phyloP scores from a whole-genome alignment of 1,140 invertebrate genomes.

The Orchesella cincta region DNA sequence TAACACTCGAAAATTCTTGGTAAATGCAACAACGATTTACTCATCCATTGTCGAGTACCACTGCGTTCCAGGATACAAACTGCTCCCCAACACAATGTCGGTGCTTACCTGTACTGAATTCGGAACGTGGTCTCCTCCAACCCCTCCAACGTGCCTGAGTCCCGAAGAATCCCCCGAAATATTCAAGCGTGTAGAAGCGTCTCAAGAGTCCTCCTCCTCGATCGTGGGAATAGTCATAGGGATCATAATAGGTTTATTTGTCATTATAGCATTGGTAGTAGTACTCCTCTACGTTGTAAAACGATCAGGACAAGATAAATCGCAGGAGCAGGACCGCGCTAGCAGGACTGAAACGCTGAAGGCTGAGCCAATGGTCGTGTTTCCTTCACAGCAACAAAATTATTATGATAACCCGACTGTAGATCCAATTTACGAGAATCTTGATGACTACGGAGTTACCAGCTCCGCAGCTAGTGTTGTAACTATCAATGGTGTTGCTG shows the following conservation, averaged over 20 bases:
- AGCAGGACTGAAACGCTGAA: constrained; percentile 21
- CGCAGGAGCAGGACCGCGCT: background rate
- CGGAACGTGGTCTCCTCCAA: constrained; percentile 49
- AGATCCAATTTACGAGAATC: constrained; percentile 49
- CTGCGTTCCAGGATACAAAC: constrained; percentile 70
- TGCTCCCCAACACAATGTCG: constrained; percentile 72
- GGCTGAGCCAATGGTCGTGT: constrained; percentile 45
- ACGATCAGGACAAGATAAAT: constrained; percentile 18
- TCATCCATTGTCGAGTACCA: constrained; percentile 82
- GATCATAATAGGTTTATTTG: constrained; percentile 54
- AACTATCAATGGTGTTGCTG: constrained; percentile 48
- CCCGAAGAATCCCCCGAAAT: constrained; percentile 39
- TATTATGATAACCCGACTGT: constrained; percentile 49
- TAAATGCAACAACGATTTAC: constrained; percentile 79
- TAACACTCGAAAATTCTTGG: constrained; percentile 80
- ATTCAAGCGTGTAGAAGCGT: constrained; percentile 28
- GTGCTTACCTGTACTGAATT: constrained; percentile 45
- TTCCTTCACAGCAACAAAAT: constrained; percentile 38
- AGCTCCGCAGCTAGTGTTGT: constrained; percentile 40
- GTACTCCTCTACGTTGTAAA: constrained; percentile 32
- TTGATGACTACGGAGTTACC: constrained; percentile 45
- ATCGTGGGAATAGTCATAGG: constrained; percentile 56
- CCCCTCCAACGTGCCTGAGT: constrained; percentile 42
- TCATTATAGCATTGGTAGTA: constrained; percentile 54
- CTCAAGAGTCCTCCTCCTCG: constrained; percentile 39